These are phyloP conservation scores for Scortum barcoo DNA, from an alignment of 2,113 vertebrate species.

Conservation along the genomic window DNA sequence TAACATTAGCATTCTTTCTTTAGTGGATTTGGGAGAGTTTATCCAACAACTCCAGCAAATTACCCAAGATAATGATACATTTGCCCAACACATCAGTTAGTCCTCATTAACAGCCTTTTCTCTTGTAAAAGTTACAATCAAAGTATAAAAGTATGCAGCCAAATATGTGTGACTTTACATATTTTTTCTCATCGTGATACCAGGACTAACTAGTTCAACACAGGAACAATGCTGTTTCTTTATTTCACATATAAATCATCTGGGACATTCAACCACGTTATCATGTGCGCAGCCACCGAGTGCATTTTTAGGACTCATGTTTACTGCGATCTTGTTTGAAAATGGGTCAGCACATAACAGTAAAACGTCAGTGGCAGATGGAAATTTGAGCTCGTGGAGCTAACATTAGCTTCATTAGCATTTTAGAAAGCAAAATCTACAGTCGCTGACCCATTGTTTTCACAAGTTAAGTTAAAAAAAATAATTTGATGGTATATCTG, in stretches of 20 bases:
- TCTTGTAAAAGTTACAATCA: not conserved
- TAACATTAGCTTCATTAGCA: not conserved
- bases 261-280: too few species aligned
- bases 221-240: not conserved
- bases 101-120: not conserved
- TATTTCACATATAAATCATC: not conserved
- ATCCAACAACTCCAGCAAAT: not conserved
- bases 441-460: not conserved
- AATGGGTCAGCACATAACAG: not conserved
- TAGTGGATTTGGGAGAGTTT: not conserved
- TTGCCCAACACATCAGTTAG: not conserved
- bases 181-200: not conserved
- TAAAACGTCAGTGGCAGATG: not conserved
- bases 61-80: not conserved
- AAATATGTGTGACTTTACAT: too few species aligned
- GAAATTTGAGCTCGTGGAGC: not conserved
- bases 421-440: not conserved
- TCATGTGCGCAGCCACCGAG: too few species aligned
- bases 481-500: not conserved
- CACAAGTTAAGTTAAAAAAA: not conserved
- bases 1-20: not conserved
- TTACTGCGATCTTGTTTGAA: too few species aligned
- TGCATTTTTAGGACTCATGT: too few species aligned
- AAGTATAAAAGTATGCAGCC: not conserved
- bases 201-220: not conserved